phyloP scores from a whole-genome alignment of 2,888 invertebrate species.

The Cephus sareptanus region DNA sequence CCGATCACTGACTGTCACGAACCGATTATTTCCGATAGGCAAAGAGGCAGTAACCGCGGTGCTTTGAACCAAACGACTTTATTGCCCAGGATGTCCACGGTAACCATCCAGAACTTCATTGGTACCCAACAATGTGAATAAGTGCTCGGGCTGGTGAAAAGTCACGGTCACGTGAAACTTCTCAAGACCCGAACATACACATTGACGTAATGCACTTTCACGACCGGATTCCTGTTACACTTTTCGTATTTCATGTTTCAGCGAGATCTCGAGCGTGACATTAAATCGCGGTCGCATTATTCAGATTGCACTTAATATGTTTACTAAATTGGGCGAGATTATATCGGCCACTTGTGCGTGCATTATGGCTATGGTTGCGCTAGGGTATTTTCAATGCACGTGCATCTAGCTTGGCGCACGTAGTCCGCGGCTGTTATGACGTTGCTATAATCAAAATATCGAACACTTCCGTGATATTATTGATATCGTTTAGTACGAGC shows the following conservation, averaged over 20 bases:
- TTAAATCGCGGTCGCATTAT: constrained; percentile 51
- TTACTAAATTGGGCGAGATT: constrained; percentile 54
- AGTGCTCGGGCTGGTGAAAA: neutral
- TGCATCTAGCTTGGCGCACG: neutral
- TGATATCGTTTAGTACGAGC: neutral
- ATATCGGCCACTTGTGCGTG: constrained; percentile 49
- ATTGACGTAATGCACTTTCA: neutral
- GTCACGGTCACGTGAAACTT: neutral
- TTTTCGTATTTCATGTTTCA: neutral
- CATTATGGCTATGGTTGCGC: constrained; percentile 35
- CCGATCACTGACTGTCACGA: constrained; percentile 41
- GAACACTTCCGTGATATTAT: neutral
- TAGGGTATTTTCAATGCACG: neutral
- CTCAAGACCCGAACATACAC: neutral
- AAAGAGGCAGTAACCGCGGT: constrained; percentile 21
- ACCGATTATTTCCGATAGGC: constrained; percentile 40
- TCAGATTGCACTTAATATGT: constrained; percentile 56
- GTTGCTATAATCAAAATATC: constrained; percentile 5
- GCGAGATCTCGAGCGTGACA: constrained; percentile 27
- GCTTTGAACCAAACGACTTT: constrained; percentile 10
- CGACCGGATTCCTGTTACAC: neutral
- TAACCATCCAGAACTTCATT: neutral
- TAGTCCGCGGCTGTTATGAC: neutral
- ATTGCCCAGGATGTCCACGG: neutral
- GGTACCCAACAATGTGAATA: neutral